These are phyloP conservation scores for Anthopleura sola DNA, from an alignment of 64 coral and sea anemone species.

Conservation along the genomic window DNA sequence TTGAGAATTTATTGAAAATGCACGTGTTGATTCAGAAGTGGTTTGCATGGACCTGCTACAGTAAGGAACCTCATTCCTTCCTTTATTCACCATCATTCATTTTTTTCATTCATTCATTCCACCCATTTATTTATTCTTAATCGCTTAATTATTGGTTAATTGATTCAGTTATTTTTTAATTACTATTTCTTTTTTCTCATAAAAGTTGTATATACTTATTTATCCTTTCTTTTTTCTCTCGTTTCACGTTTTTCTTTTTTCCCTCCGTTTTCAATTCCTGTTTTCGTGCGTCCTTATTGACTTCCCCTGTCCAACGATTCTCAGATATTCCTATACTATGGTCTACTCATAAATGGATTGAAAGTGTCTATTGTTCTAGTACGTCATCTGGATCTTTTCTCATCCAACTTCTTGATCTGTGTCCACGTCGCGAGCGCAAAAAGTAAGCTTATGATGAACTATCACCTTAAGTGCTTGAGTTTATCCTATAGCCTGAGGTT, in stretches of 20 bases:
- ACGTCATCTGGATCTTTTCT: neutral
- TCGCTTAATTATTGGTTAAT: neutral
- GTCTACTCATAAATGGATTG: neutral
- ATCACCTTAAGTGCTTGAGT: neutral
- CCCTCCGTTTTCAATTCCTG: too few relatives aligned
- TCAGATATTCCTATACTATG: too few relatives aligned
- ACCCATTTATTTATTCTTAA: neutral
- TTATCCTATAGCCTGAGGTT: neutral
- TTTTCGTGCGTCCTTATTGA: too few relatives aligned
- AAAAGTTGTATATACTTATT: too few relatives aligned
- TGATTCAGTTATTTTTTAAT: too few relatives aligned
- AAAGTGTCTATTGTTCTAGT: too few relatives aligned
- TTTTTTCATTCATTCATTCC: neutral
- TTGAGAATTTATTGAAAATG: neutral
- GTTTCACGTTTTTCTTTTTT: too few relatives aligned
- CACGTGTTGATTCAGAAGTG: too few relatives aligned
- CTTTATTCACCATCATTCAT: neutral
- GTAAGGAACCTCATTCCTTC: neutral
- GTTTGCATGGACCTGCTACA: too few relatives aligned
- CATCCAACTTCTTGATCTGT: neutral
- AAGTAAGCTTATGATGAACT: neutral
- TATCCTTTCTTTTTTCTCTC: too few relatives aligned
- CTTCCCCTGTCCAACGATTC: too few relatives aligned
- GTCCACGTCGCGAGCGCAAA: neutral
- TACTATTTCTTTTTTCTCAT: too few relatives aligned